Conservation (phyloP, 2,113 vertebrate species). For the Urocynchramus pylzowi region DNA sequence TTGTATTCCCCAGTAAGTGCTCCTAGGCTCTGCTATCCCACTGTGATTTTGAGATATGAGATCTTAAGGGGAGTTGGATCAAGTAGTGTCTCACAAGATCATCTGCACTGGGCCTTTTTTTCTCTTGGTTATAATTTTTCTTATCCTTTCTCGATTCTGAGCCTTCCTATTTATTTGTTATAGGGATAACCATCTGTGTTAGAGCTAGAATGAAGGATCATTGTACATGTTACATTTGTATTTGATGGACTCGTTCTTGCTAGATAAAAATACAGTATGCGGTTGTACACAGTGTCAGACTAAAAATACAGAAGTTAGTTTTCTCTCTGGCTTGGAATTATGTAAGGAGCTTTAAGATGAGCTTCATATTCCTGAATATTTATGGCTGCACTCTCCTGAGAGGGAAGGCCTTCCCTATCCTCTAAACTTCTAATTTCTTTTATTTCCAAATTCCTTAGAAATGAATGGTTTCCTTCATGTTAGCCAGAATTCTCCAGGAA, state of each 20-base stretch:
- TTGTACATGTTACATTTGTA: constrained; percentile 45
- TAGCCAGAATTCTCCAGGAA: neutral
- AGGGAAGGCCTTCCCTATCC: neutral
- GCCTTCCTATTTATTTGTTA: constrained; percentile 64
- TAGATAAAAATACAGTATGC: constrained; percentile 30
- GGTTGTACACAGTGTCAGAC: neutral
- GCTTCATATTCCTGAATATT: neutral
- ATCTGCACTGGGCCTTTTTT: constrained; percentile 23
- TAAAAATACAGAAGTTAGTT: neutral
- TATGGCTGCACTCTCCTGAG: neutral
- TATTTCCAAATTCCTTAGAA: neutral
- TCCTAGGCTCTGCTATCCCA: constrained; percentile 45
- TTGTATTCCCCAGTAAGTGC: constrained; percentile 56
- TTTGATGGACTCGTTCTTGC: constrained; percentile 44
- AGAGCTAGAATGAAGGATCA: constrained; percentile 56
- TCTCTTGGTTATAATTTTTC: constrained; percentile 59
- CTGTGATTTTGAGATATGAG: constrained; percentile 67
- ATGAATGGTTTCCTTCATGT: neutral
- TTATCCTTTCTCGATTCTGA: constrained; percentile 55
- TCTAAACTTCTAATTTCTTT: neutral
- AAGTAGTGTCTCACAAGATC: constrained; percentile 51
- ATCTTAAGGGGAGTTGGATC: constrained; percentile 52
- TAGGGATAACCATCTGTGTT: constrained; percentile 68
- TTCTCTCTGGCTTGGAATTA: neutral
- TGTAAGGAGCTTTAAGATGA: neutral